Conservation (phyloP, 2,113 vertebrate species). For the Pedionomus torquatus region DNA sequence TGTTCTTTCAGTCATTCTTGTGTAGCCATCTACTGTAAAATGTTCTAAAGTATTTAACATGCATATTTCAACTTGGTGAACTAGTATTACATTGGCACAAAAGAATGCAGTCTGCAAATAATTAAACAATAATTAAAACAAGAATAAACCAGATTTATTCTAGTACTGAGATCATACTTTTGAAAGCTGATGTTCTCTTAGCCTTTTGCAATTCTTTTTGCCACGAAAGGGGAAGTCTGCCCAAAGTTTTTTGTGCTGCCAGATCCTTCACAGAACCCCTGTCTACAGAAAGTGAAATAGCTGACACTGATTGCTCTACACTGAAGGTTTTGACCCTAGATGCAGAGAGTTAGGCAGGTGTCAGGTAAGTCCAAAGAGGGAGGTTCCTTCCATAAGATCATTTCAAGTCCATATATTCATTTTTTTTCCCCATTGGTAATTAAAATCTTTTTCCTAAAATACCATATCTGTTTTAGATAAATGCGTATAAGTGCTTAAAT, state of each 20-base stretch:
- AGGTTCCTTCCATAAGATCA: not conserved
- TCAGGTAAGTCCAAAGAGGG: not conserved
- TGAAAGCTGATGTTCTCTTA: constrained; percentile 36
- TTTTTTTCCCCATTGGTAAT: not conserved
- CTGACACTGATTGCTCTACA: not conserved
- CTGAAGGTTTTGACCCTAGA: not conserved
- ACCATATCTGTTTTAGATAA: not conserved
- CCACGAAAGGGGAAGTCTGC: not conserved
- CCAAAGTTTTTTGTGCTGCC: not conserved
- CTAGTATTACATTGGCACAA: constrained; percentile 38
- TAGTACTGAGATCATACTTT: constrained; percentile 4
- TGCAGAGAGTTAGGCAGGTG: not conserved
- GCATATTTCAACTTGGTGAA: constrained; percentile 47
- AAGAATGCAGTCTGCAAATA: constrained; percentile 56
- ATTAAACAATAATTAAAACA: constrained; percentile 61
- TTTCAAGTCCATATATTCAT: not conserved
- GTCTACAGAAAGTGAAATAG: not conserved
- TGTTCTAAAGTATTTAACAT: constrained; percentile 11
- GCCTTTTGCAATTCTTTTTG: not conserved
- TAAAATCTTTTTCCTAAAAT: not conserved
- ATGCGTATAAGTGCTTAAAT: not conserved
- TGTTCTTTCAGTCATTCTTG: not conserved
- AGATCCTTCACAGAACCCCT: not conserved
- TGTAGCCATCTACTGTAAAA: constrained; percentile 10
- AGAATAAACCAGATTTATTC: constrained; percentile 25